Evolutionary conservation across 2,888 invertebrate genomes (phyloP), one percentile per base, ranked within the genome.

Genomic region (Hydrotaea diabolus): DNA sequence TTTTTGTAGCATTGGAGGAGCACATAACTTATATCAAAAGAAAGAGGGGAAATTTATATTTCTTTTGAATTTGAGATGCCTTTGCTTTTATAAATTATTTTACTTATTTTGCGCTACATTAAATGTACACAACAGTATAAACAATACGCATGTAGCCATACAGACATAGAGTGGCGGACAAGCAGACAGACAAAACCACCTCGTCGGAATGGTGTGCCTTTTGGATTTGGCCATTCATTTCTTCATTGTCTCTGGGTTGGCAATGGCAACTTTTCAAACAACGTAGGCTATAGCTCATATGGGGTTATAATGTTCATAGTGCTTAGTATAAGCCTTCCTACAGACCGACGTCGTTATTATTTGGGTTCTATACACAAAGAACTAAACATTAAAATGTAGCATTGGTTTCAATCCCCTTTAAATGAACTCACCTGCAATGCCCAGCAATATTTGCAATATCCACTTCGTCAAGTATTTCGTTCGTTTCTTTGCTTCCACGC

Each of bases 41-140:
- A 8, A 36, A 5, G 36, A 36, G 36, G 8, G 36, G 5, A 43
- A 43, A 43, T 43, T 43, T 43, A 43, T 43, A 43, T 13, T 36
- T 43, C 43, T 8, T 13, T 43, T 13, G 53, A 59, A 46, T 26
- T 83, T 39, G 66, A 26, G 43, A n/a, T 46, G 69, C 36, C 62
- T 66, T 39, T 39, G 26, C 36, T 83, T 80, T 80, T 88, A 84
- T 88, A 88, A 88, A 86, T 87, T 88, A n/a, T n/a, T n/a, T n/a
- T n/a, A n/a, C n/a, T n/a, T n/a, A n/a, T 90, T 89, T 89, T 89
- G 87, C 88, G 88, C 82, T 88, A 88, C 88, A 88, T 89, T 90
- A 87, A 87, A 80, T 53, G 69, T 76, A 13, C 19, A 31, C 46
- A 72, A n/a, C n/a, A n/a, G 73, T 26, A n/a, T n/a, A n/a, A n/a